Base-by-base conservation (phyloP, 1,140 invertebrate genomes). In the Hetaerina americana region DNA sequence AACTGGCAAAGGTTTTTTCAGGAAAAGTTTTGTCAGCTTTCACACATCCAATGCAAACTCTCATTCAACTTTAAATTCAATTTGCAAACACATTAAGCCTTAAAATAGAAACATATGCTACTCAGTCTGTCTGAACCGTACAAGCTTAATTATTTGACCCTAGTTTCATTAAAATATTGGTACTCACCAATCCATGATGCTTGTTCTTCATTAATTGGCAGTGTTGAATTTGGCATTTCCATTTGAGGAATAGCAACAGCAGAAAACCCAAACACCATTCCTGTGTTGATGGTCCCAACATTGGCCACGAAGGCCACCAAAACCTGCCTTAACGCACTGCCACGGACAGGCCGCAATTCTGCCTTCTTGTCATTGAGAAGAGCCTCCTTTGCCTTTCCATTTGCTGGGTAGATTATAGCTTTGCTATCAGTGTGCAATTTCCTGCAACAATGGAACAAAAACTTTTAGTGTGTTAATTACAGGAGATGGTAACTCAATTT, bases 141-240 rank as follows among this genome's bases (percentile, higher is more conserved):
- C n/a, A n/a, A n/a, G n/a, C n/a, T n/a, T n/a, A n/a, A n/a, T n/a
- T n/a, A n/a, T n/a, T n/a, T n/a, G n/a, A n/a, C n/a, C n/a, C n/a
- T n/a, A n/a, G n/a, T n/a, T n/a, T 12, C 24, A 57, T 57, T 69
- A 28, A 72, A 71, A 68, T n/a, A 12, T 24, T 31, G 69, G n/a
- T n/a, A 75, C 81, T 84, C 80, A 90, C 90, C 89, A 74, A 91
- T 88, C 89, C 89, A 91, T 74, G 89, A 90, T 70, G 86, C 87
- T 78, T 90, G 82, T 29, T 81, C 79, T 22, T 85, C 79, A 26
- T 84, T 83, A 12, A 90, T 86, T 25, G 78, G 81, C 76, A 90
- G 85, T 26, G 78, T 79, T 27, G 84, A 87, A 71, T 85, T 81
- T 5, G 78, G 70, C 49, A 79, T 79, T 77, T 85, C 79, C 1